Conservation (phyloP, 2,797 vertebrate genomes). For the Natrix natrix region DNA sequence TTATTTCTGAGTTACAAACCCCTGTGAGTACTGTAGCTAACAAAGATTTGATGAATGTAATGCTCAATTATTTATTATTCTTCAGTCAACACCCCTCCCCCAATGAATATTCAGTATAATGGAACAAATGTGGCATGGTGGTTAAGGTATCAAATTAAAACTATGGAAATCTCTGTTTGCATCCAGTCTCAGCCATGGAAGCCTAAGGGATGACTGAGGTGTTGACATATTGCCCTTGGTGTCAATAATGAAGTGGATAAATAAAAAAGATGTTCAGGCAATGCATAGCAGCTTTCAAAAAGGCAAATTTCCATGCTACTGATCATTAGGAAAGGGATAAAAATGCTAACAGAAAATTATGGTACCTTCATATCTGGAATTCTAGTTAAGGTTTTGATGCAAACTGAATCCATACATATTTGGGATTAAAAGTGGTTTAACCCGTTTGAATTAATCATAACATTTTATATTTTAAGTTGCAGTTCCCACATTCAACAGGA, state of each 20-base stretch:
- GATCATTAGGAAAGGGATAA: background rate
- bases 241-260: background rate
- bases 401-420: background rate
- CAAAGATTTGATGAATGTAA: background rate
- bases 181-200: background rate
- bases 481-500: background rate
- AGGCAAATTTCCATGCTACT: background rate
- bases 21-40: background rate
- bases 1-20: background rate
- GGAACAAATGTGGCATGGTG: background rate
- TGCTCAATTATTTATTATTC: background rate
- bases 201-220: background rate
- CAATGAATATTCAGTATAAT: constrained; percentile 11
- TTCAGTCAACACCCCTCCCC: background rate
- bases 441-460: background rate
- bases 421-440: background rate
- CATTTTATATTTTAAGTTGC: background rate
- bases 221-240: background rate
- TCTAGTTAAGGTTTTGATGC: background rate
- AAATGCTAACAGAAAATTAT: background rate
- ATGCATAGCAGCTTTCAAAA: background rate
- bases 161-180: background rate
- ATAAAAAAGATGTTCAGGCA: background rate
- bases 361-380: background rate
- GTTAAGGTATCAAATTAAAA: background rate